Conservation (phyloP, 2,888 invertebrate species). For the Nebria salina region DNA sequence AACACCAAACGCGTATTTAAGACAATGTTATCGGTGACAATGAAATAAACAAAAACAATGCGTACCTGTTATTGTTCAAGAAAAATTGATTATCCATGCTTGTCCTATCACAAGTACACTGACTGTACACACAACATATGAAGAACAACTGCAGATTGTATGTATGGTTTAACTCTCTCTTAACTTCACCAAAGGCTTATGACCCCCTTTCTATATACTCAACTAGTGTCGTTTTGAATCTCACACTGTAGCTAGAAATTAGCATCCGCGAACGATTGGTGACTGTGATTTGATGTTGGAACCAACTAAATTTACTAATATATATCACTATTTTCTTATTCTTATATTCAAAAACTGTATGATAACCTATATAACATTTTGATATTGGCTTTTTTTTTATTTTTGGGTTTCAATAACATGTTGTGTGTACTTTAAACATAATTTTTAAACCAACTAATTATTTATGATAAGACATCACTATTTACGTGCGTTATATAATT, state of each 20-base stretch:
- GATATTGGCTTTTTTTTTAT: neutral
- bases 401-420: neutral
- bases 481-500: neutral
- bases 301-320: neutral
- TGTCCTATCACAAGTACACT: conserved; percentile 3
- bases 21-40: neutral
- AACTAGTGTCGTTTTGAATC: conserved; percentile 6
- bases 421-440: neutral
- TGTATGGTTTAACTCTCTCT: conserved; percentile 35
- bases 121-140: conserved; percentile 22
- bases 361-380: neutral
- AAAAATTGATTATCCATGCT: conserved; percentile 51
- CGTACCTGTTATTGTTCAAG: conserved; percentile 52
- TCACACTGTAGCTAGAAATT: neutral
- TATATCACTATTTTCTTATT: neutral
- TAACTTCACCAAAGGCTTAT: conserved; percentile 17
- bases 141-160: conserved; percentile 29
- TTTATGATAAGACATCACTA: neutral
- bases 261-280: neutral
- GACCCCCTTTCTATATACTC: conserved; percentile 35
- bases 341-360: neutral
- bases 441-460: neutral
- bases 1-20: neutral
- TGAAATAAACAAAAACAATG: conserved; percentile 19
- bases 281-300: neutral